These are phyloP conservation scores for Camarhynchus parvulus DNA, from an alignment of 2,113 vertebrate species.

Conservation along the genomic window DNA sequence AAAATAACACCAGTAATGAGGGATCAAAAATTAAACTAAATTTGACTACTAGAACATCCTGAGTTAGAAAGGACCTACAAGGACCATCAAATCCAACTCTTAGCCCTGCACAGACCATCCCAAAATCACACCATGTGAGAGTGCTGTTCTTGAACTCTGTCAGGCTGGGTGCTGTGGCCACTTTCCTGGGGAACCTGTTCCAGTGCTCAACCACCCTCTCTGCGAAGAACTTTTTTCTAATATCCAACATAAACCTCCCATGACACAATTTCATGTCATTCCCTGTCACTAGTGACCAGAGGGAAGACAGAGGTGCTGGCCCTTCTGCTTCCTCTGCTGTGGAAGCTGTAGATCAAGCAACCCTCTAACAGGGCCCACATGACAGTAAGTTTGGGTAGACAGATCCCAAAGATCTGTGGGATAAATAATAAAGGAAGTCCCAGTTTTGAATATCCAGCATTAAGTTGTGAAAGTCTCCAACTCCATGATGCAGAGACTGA, in stretches of 20 bases:
- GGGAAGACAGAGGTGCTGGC: neutral
- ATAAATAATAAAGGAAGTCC: neutral
- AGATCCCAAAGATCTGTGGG: neutral
- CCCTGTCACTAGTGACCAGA: neutral
- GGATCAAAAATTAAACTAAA: neutral
- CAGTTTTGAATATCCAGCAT: neutral
- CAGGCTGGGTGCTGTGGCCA: neutral
- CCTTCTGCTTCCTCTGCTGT: neutral
- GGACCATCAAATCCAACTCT: neutral
- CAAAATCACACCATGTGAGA: neutral
- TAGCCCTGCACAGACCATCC: neutral
- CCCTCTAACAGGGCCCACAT: neutral
- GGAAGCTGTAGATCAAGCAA: neutral
- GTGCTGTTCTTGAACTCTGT: neutral
- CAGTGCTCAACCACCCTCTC: neutral
- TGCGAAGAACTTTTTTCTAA: neutral
- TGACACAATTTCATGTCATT: neutral
- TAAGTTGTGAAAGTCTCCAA: neutral
- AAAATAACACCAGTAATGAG: slow-evolving; percentile 1
- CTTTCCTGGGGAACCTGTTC: neutral
- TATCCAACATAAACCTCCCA: neutral
- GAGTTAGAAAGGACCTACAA: neutral
- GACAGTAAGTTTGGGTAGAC: neutral
- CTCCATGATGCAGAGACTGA: neutral
- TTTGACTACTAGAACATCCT: neutral